These are phyloP conservation scores for Toxostoma redivivum DNA, from an alignment of 2,113 vertebrate genomes.

Conservation along the genomic window DNA sequence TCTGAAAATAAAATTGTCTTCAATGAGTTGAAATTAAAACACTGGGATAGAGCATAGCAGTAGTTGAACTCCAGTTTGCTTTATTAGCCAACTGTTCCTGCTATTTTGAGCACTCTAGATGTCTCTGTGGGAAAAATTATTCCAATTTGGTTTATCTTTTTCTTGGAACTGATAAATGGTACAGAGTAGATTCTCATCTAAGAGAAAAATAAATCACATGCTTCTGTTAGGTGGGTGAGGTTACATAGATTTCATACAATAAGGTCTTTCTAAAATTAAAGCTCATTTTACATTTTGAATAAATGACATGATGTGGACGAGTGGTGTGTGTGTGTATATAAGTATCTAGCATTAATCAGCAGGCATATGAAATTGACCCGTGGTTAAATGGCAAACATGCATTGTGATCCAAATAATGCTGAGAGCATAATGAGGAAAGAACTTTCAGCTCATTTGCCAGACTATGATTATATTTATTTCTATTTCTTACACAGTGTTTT, in stretches of 20 bases:
- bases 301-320: neutral
- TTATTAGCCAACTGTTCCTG: neutral
- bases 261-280: neutral
- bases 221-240: neutral
- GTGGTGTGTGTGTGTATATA: neutral
- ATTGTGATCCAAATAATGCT: neutral
- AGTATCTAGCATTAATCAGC: neutral
- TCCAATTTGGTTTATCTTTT: neutral
- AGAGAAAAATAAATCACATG: neutral
- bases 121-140: neutral
- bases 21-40: constrained; percentile 14
- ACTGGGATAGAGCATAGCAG: neutral
- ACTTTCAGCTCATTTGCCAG: neutral
- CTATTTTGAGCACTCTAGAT: neutral
- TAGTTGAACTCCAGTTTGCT: neutral
- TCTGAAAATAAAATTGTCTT: constrained; percentile 3
- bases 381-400: neutral
- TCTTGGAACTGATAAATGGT: neutral
- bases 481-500: neutral
- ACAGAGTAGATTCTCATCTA: neutral
- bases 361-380: neutral
- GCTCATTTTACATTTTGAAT: neutral
- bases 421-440: neutral
- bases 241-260: neutral
- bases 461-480: neutral